Conservation (phyloP, 2,797 vertebrate genomes). For the Melanotaenia nigrans region DNA sequence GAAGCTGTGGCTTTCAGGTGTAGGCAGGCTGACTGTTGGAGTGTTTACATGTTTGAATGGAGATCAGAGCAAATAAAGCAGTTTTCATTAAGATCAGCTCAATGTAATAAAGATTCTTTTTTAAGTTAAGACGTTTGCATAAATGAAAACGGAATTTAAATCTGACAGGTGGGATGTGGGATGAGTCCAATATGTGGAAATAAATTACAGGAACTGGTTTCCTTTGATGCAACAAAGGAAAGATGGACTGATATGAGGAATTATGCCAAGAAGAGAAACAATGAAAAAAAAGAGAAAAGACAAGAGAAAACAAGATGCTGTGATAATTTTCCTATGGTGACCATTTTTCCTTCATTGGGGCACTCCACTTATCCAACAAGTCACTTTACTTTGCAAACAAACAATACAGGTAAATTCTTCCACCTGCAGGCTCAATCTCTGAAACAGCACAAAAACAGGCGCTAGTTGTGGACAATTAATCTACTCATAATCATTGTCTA, state of each 20-base stretch:
- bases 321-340: conserved; percentile 3
- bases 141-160: not conserved
- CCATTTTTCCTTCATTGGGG: not conserved
- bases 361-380: not conserved
- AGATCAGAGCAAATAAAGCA: not conserved
- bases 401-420: conserved; percentile 19
- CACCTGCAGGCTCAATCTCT: conserved; percentile 33
- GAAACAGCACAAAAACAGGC: conserved; percentile 21
- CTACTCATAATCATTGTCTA: conserved; percentile 53
- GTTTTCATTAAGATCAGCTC: not conserved
- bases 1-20: conserved; percentile 35
- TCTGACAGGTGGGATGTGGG: not conserved
- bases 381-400: conserved; percentile 29
- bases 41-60: conserved; percentile 5
- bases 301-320: not conserved
- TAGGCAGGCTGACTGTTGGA: conserved; percentile 5
- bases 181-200: not conserved
- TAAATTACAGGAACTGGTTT: conserved; percentile 10
- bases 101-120: conserved; percentile 1
- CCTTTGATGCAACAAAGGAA: not conserved
- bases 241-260: conserved; percentile 1
- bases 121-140: not conserved
- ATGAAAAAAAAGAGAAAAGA: not conserved
- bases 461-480: conserved; percentile 45
- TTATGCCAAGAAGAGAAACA: not conserved